phyloP scores from a whole-genome alignment of 2,113 vertebrate genomes.

The Embiotoca jacksoni region DNA sequence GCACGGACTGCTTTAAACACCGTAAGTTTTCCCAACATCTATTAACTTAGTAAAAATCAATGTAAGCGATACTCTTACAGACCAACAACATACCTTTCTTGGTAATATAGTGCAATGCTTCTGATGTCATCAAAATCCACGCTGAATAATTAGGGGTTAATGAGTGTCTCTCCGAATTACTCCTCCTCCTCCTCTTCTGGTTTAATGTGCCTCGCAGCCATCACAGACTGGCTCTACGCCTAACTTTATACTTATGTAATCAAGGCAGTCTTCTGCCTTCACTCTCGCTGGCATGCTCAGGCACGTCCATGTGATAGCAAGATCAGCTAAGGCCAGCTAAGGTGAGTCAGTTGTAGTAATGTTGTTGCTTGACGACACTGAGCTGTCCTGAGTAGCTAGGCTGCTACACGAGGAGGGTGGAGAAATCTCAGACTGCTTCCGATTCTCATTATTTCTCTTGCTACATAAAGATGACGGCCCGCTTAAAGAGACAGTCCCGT shows the following conservation, averaged over 20 bases:
- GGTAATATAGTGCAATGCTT: slow-evolving; percentile 54
- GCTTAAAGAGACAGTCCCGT: slow-evolving; percentile 14
- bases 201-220: slow-evolving; percentile 42
- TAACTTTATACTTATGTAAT: slow-evolving; percentile 52
- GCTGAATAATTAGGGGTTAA: slow-evolving; percentile 38
- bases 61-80: slow-evolving; percentile 16
- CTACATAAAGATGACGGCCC: slow-evolving; percentile 17
- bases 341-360: slow-evolving; percentile 47
- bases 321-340: slow-evolving; percentile 48
- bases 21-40: slow-evolving; percentile 30
- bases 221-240: slow-evolving; percentile 45
- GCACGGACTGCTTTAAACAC: slow-evolving; percentile 35
- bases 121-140: slow-evolving; percentile 19
- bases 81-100: slow-evolving; percentile 19
- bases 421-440: slow-evolving; percentile 31
- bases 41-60: slow-evolving; percentile 39
- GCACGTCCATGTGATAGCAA: slow-evolving; percentile 47
- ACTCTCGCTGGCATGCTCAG: slow-evolving; percentile 48
- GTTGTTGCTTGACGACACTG: slow-evolving; percentile 75
- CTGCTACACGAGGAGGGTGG: slow-evolving; percentile 45
- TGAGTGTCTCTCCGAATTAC: slow-evolving; percentile 33
- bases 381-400: slow-evolving; percentile 75
- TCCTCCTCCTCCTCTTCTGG: slow-evolving; percentile 42
- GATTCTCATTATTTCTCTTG: slow-evolving; percentile 27
- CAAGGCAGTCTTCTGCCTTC: slow-evolving; percentile 25